Base-by-base conservation (phyloP, 2,113 vertebrate genomes). In the Thinocorus orbignyianus region DNA sequence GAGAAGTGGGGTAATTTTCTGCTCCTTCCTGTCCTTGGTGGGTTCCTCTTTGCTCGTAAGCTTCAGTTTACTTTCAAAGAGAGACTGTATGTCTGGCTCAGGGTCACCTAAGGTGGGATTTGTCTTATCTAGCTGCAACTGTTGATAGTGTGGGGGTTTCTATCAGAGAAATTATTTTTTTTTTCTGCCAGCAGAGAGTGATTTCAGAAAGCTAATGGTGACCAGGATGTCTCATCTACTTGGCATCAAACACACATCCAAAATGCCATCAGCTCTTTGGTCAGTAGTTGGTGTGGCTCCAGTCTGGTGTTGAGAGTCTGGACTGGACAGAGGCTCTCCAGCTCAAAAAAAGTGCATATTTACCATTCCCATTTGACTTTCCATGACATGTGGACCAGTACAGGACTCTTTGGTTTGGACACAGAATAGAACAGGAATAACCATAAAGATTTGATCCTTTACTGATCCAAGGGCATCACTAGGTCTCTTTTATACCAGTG, bases 401-500 rank as follows among this genome's bases (percentile, higher is more conserved):
- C 10, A 68, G 30, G 81, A 42, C 14, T 65, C 31, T 54, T 28
- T 52, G 18, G 5, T 49, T 49, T 71, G 35, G 20, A 69, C 13
- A 30, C 15, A 69, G 66, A 49, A 58, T 42, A 82, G n/a, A 69
- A 14, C 13, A 74, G 44, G 30, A 60, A 49, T 60, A 70, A 39
- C 9, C 19, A 15, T 54, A 44, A 64, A 51, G 37, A 33, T 55
- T 11, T 64, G 7, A 64, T 48, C 11, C 3, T 76, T 86, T 74
- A 41, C 11, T 57, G 31, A 35, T 25, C 13, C 41, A 70, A 64
- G 19, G 7, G 23, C 1, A 1, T 64, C 35, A 57, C 20, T 15
- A 60, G 55, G 3, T 20, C 44, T 52, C 13, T 69, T 80, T 72
- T 46, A 35, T 1, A 0, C 4, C 6, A 9, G 1, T 5, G 4